These are phyloP conservation scores for Neodiprion virginianus DNA, from an alignment of 1,140 invertebrate genomes.

Conservation along the genomic window DNA sequence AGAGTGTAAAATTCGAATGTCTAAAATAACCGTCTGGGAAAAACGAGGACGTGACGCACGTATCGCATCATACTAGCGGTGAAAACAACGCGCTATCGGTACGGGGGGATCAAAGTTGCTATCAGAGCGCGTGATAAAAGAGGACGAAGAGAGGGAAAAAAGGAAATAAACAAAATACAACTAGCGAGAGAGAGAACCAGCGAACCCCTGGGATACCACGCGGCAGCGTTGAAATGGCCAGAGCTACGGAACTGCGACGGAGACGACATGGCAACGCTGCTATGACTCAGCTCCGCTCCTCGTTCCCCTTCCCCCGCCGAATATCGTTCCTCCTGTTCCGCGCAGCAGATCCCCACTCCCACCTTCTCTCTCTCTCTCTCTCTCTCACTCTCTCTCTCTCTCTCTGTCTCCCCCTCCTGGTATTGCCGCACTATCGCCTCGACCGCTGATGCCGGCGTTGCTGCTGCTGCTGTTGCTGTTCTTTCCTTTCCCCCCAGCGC, in stretches of 20 bases:
- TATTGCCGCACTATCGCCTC: constrained; percentile 21
- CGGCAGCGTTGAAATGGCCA: neutral
- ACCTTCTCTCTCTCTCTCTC: neutral
- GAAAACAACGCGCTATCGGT: neutral
- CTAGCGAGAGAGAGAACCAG: constrained; percentile 24
- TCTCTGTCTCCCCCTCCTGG: constrained; percentile 21
- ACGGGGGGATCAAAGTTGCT: neutral
- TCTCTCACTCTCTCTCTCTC: neutral
- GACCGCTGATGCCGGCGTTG: neutral
- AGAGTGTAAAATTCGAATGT: neutral
- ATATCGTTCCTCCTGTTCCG: constrained; percentile 25
- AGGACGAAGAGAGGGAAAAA: neutral
- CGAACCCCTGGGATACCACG: neutral
- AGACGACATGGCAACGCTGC: constrained; percentile 56
- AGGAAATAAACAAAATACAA: too few species aligned
- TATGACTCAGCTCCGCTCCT: constrained; percentile 58
- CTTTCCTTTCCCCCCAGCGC: constrained; percentile 23
- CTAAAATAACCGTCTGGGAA: neutral
- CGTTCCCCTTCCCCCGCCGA: constrained; percentile 28
- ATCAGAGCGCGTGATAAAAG: neutral
- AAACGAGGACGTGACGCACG: constrained; percentile 1
- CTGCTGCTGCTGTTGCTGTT: neutral
- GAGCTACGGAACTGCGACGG: neutral
- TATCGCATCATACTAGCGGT: constrained; percentile 1
- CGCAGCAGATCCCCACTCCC: constrained; percentile 15